Percentiles rank a stretch among this genome's conserved stretches.
phyloP scores from a whole-genome alignment of 2,888 invertebrate species.

The Eretmocerus hayati region DNA sequence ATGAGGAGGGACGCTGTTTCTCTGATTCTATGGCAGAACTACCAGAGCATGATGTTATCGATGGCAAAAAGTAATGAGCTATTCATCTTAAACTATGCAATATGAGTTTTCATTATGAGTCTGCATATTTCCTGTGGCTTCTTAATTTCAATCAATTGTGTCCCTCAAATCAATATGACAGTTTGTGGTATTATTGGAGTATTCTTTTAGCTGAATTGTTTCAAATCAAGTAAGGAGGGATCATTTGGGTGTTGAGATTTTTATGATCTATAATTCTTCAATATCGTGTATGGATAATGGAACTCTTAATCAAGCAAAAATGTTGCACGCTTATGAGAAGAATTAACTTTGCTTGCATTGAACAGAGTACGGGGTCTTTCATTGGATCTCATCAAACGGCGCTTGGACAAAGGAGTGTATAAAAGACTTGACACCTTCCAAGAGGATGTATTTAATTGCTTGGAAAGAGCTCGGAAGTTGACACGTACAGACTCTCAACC shows the following conservation, averaged over 20 bases:
- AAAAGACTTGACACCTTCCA: constrained; percentile 91
- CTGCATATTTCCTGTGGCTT: neutral
- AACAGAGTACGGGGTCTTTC: constrained; percentile 74
- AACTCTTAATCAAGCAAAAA: no score
- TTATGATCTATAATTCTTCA: no score
- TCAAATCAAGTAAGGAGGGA: no score
- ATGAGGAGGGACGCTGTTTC: constrained; percentile 92
- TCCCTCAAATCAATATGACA: no score
- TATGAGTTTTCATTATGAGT: neutral
- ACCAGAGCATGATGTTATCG: constrained; percentile 71
- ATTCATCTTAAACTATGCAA: constrained; percentile 1
- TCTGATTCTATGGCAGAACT: constrained; percentile 93
- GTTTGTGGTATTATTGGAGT: no score
- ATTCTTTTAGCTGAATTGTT: no score
- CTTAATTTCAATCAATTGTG: neutral
- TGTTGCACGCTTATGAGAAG: no score
- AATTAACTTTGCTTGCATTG: no score
- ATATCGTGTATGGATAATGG: no score
- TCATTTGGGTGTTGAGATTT: no score
- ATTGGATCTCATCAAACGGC: constrained; percentile 85
- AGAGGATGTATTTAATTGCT: constrained; percentile 90
- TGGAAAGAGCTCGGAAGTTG: constrained; percentile 81
- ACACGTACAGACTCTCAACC: constrained; percentile 90
- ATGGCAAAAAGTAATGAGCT: constrained; percentile 55
- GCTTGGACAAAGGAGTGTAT: constrained; percentile 87